A percentile compares a stretch with the other conserved stretches of the same genome.
phyloP scores from a whole-genome alignment of 2,888 invertebrate genomes.

The Thymelicus sylvestris region DNA sequence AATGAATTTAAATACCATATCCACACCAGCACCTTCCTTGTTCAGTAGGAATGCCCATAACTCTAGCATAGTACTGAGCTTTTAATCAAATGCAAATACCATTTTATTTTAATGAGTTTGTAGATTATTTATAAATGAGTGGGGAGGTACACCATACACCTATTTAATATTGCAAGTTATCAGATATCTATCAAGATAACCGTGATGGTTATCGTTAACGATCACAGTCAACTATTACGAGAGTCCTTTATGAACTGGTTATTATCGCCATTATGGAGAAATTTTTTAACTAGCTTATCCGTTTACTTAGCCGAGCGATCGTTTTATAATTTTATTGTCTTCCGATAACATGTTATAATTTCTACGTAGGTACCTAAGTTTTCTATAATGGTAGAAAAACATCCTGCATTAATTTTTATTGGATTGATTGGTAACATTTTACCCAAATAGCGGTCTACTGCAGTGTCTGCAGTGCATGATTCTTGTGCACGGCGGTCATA shows the following conservation, averaged over 20 bases:
- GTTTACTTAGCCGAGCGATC: no score
- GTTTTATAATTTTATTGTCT: no score
- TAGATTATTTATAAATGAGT: background rate
- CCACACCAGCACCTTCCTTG: background rate
- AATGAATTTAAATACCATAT: background rate
- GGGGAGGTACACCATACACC: background rate
- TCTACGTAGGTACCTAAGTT: no score
- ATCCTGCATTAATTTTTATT: no score
- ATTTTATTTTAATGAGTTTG: constrained; percentile 4
- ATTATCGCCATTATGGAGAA: background rate
- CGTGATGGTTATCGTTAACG: background rate
- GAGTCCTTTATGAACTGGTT: background rate
- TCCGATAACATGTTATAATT: no score
- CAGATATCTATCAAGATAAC: no score
- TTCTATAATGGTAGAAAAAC: no score
- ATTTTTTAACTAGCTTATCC: no score
- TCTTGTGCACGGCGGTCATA: no score
- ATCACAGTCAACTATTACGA: background rate
- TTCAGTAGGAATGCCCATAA: background rate
- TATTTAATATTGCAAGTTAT: background rate
- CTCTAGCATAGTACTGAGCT: background rate
- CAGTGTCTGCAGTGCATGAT: no score
- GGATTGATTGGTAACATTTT: no score
- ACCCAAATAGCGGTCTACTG: no score
- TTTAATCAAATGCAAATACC: constrained; percentile 4